Evolutionary conservation across 2,888 invertebrate species (phyloP), one percentile per base, ranked within the genome.

Genomic region (Papilio demoleus): DNA sequence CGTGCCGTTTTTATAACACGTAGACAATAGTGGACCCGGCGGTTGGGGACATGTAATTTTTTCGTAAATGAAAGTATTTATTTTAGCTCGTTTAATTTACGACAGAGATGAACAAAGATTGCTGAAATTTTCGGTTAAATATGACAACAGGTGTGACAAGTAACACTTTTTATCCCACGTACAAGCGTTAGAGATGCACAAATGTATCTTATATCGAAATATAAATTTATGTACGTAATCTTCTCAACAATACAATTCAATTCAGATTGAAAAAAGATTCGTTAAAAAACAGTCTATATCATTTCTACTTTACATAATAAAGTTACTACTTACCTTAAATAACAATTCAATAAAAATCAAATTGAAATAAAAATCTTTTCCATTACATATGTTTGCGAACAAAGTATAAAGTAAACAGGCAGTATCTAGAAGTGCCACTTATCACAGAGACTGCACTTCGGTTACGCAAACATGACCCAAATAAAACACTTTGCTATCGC

Each of bases 1-100:
- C 87, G 80, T 88, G 88, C 84, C 82, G 81, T 86, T 86, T 85
- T 83, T 89, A 89, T 90, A 88, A 88, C 82, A 74, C 75, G 80
- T 64, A 72, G 72, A 73, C 82, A 75, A 80, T 77, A 77, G 80
- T 77, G 75, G 78, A 71, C 77, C 79, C 77, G 72, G 75, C 77
- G 79, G 78, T 87, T 84, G 85, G 53, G 22, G 27, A 36, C 31
- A 45, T 85, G 75, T 77, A 74, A 84, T 85, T 86, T 87, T 87
- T 87, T 86, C n/a, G n/a, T 8, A 50, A 50, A 50, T 24, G 24
- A 50, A 1, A 24, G 24, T 5, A 50, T 24, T 56, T 9, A 53
- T 53, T 56, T 56, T 17, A 56, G 17, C 4, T 17, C 53, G 31
- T 56, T 56, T 56, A 56, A 56, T 56, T 24, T 56, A 14, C 17